phyloP scores from a whole-genome alignment of 2,888 invertebrate species.

The Apodemia zela region DNA sequence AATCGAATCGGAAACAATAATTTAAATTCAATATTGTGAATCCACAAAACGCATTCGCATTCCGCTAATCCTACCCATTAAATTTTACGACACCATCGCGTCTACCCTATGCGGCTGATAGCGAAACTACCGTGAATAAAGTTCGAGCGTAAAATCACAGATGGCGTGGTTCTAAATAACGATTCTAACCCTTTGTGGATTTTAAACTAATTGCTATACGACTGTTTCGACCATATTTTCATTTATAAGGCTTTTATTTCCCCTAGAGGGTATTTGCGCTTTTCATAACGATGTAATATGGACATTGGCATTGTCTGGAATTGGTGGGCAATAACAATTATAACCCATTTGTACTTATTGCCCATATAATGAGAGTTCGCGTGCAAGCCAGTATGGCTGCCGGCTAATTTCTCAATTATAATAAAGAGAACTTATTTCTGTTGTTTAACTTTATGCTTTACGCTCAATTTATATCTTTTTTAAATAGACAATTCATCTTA shows the following conservation, averaged over 20 bases:
- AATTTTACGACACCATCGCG: constrained; percentile 46
- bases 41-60: constrained; percentile 34
- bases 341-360: constrained; percentile 46
- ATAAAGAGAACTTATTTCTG: constrained; percentile 41
- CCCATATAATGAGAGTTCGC: constrained; percentile 48
- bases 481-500: not conserved
- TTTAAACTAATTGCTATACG: constrained; percentile 42
- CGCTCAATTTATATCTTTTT: constrained; percentile 27
- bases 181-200: constrained; percentile 44
- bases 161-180: constrained; percentile 50
- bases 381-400: constrained; percentile 32
- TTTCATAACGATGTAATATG: constrained; percentile 37
- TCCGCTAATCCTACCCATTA: constrained; percentile 33
- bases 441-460: constrained; percentile 36
- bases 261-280: constrained; percentile 34
- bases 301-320: constrained; percentile 41
- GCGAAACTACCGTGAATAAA: constrained; percentile 49
- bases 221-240: constrained; percentile 49
- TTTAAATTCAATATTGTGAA: constrained; percentile 34
- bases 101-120: constrained; percentile 38
- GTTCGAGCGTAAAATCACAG: constrained; percentile 45
- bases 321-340: constrained; percentile 49
- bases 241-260: constrained; percentile 46
- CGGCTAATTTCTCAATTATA: constrained; percentile 51
- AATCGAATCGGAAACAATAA: constrained; percentile 28